Evolutionary conservation across 2,888 invertebrate genomes (phyloP), one percentile per base, ranked within the genome.

Genomic region (Nasonia oneida): DNA sequence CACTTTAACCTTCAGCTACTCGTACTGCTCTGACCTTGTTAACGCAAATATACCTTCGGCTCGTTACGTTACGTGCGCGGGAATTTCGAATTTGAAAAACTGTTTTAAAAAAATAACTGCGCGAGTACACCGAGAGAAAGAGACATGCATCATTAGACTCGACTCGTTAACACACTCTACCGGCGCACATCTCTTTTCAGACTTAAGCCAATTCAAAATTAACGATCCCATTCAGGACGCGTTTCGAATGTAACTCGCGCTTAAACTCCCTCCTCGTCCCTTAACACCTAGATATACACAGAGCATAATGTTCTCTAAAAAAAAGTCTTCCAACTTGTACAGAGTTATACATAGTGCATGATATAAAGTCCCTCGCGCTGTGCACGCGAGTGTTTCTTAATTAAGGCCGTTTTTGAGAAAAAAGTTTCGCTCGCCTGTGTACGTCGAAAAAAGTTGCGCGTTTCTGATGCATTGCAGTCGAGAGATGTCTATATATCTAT

Each of bases 121-220:
- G 61, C 3, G 8, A 8, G 23, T 67, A 67, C 3, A 14, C 0
- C 6, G 53, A 77, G 53, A 73, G 73, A 78, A 61, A 39, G 39
- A 73, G 64, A 76, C 57, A 50, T 57, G 23, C 42, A 42, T 78
- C 64, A 75, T 75, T 53, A 75, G 75, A 53, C 53, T 75, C 33
- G 75, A 75, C 53, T 75, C 75, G 53, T 75, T 75, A 74, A 50
- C 74, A 50, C 74, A 29, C 23, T 42, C 29, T 29, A 29, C 29
- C 29, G 39, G 12, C 39, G 6, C 70, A 6, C 29, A 29, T 29
- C 29, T 37, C 70, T 39, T 37, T n/a, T 39, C 37, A 33, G 18
- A 39, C 39, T 39, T 71, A 71, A n/a, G 39, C 18, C 42, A 37
- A 71, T 71, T 75, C 53, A 75, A 75, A 53, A 50, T 53, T 50